Conservation (phyloP, 2,797 vertebrate species). For the Anomalospiza imberbis region DNA sequence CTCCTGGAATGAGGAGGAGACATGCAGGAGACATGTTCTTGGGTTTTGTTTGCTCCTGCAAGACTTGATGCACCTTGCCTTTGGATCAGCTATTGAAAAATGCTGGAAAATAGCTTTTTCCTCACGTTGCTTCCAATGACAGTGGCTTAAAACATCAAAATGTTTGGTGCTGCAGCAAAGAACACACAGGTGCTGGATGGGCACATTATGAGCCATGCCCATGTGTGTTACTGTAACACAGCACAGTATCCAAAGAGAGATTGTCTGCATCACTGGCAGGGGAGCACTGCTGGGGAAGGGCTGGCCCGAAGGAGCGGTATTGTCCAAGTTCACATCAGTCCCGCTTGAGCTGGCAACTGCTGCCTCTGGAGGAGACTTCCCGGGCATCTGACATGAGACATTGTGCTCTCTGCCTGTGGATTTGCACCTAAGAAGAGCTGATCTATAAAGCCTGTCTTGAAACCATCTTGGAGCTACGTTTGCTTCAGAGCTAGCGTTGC, state of each 20-base stretch:
- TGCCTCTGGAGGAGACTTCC: neutral
- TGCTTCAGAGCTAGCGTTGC: constrained; percentile 38
- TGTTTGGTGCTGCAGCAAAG: neutral
- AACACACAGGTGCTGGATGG: neutral
- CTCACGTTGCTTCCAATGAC: neutral
- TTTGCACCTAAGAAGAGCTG: constrained; percentile 36
- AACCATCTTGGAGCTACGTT: constrained; percentile 20
- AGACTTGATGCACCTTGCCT: neutral
- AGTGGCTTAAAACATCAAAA: neutral
- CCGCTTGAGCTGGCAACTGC: neutral
- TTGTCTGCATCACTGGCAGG: neutral
- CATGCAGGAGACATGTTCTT: neutral
- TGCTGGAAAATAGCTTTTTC: neutral
- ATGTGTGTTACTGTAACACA: neutral
- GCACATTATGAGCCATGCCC: neutral
- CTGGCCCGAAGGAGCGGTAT: neutral
- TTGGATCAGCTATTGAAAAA: neutral
- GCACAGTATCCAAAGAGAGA: neutral
- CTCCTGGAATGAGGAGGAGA: neutral
- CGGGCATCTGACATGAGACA: neutral
- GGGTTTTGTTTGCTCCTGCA: neutral
- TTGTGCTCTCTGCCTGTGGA: constrained; percentile 10
- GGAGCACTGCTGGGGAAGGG: neutral
- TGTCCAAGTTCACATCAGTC: neutral
- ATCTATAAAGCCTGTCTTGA: constrained; percentile 28